These are phyloP conservation scores for Unio delphinus DNA, from an alignment of 2,888 invertebrate genomes.

Conservation along the genomic window DNA sequence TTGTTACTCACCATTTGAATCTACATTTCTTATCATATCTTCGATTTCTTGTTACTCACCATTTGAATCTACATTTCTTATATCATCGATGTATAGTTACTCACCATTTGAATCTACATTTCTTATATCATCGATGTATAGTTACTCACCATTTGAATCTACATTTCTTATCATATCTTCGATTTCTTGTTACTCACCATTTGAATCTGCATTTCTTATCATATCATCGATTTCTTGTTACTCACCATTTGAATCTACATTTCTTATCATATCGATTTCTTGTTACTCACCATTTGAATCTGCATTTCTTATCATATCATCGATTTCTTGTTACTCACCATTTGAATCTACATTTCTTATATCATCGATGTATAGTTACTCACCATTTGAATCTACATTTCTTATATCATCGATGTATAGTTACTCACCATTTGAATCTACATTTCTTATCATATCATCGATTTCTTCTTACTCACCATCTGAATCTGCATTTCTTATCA, in stretches of 20 bases:
- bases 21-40: constrained; percentile 65
- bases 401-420: constrained; percentile 54
- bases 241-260: constrained; percentile 52
- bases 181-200: constrained; percentile 46
- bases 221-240: constrained; percentile 61
- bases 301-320: constrained; percentile 64
- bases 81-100: constrained; percentile 45
- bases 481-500: constrained; percentile 64
- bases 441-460: constrained; percentile 64
- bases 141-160: constrained; percentile 42
- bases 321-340: constrained; percentile 46
- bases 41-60: constrained; percentile 49
- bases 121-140: constrained; percentile 55
- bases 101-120: constrained; percentile 55
- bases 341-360: constrained; percentile 63
- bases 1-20: constrained; percentile 44
- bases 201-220: constrained; percentile 63
- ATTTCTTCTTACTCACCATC: constrained; percentile 50
- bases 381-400: constrained; percentile 55
- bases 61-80: constrained; percentile 61
- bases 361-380: constrained; percentile 40
- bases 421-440: constrained; percentile 45
- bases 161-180: constrained; percentile 65
- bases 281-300: constrained; percentile 49
- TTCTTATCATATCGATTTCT: constrained; percentile 64